These are phyloP conservation scores for Aphidius gifuensis DNA, from an alignment of 1,140 invertebrate species.

Conservation along the genomic window DNA sequence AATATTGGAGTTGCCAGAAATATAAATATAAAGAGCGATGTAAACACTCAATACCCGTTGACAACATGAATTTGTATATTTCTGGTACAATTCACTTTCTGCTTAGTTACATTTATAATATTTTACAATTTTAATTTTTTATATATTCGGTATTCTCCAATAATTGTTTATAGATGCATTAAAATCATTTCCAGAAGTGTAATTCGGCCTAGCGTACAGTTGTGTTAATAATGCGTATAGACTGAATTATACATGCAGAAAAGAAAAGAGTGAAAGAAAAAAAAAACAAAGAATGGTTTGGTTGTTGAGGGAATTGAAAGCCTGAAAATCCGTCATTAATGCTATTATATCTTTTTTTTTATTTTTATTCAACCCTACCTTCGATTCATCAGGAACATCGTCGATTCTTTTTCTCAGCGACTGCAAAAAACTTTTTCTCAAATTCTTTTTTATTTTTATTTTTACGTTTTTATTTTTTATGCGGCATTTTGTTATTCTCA, in stretches of 20 bases:
- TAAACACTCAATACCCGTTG: too few relatives aligned
- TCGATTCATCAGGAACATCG: not conserved
- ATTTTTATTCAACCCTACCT: too few relatives aligned
- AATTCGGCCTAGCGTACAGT: slow-evolving; percentile 3
- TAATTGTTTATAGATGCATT: slow-evolving; percentile 23
- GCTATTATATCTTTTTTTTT: slow-evolving; percentile 20
- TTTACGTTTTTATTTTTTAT: slow-evolving; percentile 1
- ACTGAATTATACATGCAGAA: not conserved
- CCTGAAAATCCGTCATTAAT: slow-evolving; percentile 30
- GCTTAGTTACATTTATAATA: too few relatives aligned
- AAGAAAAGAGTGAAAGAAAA: slow-evolving; percentile 15
- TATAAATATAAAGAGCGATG: too few relatives aligned
- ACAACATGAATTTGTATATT: too few relatives aligned
- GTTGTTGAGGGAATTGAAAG: slow-evolving; percentile 1
- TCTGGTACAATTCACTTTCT: too few relatives aligned
- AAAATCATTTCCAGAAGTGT: slow-evolving; percentile 29
- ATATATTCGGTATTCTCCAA: slow-evolving; percentile 17
- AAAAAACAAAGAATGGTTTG: slow-evolving; percentile 11
- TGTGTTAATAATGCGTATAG: not conserved
- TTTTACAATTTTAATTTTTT: not conserved
- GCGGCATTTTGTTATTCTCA: not conserved
- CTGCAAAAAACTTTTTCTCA: slow-evolving; percentile 13
- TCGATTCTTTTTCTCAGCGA: slow-evolving; percentile 17
- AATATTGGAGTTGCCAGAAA: too few relatives aligned
- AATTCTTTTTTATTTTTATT: not conserved